phyloP scores from a whole-genome alignment of 2,113 vertebrate genomes.

The Drymodes brunneopygia region DNA sequence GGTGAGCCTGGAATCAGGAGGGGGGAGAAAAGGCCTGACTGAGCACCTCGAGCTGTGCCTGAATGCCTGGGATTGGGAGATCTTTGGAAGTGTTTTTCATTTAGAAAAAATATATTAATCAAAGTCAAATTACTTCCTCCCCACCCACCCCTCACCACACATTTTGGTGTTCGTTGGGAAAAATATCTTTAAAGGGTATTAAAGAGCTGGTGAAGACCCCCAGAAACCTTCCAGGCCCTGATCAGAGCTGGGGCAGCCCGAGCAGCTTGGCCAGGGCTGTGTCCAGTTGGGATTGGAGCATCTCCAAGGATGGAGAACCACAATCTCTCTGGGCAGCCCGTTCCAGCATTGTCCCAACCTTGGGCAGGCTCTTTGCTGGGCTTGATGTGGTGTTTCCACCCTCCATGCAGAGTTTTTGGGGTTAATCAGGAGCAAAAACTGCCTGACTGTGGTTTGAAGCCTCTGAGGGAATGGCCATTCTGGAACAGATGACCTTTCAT shows the following conservation, averaged over 20 bases:
- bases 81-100: not conserved
- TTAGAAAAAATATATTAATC: not conserved
- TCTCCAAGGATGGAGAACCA: not conserved
- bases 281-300: not conserved
- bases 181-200: not conserved
- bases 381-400: rapidly evolving
- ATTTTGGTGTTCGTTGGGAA: not conserved
- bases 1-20: not conserved
- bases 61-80: not conserved
- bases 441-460: rapidly evolving
- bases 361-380: not conserved
- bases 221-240: not conserved
- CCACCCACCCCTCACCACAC: rapidly evolving
- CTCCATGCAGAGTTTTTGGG: not conserved
- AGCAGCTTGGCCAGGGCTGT: not conserved
- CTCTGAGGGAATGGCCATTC: not conserved
- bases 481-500: not conserved
- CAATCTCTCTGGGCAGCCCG: rapidly evolving
- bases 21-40: not conserved
- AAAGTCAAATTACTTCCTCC: not conserved
- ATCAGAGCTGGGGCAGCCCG: not conserved
- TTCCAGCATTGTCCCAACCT: not conserved
- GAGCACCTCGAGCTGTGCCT: not conserved
- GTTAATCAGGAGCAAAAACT: not conserved
- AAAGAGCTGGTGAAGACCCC: not conserved